A percentile compares a stretch with the other conserved stretches of the same genome.
Conservation (phyloP, 2,113 vertebrate genomes). For the Catagonus wagneri region DNA sequence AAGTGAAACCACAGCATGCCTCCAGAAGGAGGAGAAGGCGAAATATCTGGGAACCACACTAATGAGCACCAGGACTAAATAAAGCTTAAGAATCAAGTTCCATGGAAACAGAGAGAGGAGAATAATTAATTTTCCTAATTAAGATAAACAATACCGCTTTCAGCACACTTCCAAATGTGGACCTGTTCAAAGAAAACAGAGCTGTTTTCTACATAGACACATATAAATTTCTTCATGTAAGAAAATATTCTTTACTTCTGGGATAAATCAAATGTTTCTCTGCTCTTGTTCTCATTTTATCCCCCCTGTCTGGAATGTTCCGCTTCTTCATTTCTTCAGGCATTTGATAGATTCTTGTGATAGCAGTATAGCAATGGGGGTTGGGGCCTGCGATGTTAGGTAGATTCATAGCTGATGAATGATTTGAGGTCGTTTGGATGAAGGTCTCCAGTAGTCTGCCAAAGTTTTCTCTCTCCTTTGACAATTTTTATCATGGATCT, state of each 20-base stretch:
- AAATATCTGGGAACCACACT: conserved; percentile 38
- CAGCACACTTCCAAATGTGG: not conserved
- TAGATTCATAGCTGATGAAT: conserved; percentile 58
- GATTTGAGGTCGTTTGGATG: conserved; percentile 46
- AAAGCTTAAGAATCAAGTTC: not conserved
- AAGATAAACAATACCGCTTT: not conserved
- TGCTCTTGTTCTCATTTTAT: conserved; percentile 51
- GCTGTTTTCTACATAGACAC: not conserved
- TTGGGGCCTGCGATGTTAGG: not conserved
- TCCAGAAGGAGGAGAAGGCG: not conserved
- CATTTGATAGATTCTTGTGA: conserved; percentile 44
- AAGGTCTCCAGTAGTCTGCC: not conserved
- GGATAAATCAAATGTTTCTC: not conserved
- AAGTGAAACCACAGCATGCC: not conserved
- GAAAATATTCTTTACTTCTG: not conserved
- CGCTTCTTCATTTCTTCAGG: conserved; percentile 50
- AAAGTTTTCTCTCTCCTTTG: conserved; percentile 38
- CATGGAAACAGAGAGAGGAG: not conserved
- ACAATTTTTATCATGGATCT: conserved; percentile 7
- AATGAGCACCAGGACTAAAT: not conserved
- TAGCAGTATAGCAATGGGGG: not conserved
- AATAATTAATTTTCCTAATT: conserved; percentile 44
- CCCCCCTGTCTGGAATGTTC: not conserved
- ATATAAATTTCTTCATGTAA: not conserved
- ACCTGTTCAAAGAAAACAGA: not conserved